phyloP scores from a whole-genome alignment of 2,797 vertebrate genomes.

The Phrynocephalus vlangalii region DNA sequence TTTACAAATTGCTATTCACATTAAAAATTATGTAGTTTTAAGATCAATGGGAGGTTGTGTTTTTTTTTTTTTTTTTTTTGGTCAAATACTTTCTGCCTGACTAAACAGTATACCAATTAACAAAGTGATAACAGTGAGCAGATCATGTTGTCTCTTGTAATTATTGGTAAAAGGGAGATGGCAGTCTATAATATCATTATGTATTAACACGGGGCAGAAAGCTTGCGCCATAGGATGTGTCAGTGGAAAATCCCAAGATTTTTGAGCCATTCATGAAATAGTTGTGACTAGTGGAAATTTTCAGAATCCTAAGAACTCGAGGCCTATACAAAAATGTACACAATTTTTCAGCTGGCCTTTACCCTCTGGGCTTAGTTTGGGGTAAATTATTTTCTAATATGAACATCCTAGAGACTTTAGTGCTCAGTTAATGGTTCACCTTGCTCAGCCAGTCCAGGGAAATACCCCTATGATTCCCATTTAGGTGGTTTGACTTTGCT shows the following conservation, averaged over 20 bases:
- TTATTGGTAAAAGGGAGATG: constrained; percentile 17
- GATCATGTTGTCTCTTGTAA: neutral
- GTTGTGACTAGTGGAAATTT: constrained; percentile 40
- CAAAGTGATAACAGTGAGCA: constrained; percentile 3
- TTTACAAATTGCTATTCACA: neutral
- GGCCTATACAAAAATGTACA: constrained; percentile 40
- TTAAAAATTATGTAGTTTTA: constrained; percentile 3
- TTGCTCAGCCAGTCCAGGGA: constrained; percentile 66
- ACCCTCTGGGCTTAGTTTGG: constrained; percentile 43
- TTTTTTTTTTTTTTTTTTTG: neutral
- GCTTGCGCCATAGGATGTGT: constrained; percentile 17
- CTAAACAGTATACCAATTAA: neutral
- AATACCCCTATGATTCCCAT: constrained; percentile 66
- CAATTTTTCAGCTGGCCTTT: constrained; percentile 22
- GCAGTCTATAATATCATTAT: constrained; percentile 10
- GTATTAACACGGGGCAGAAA: constrained; percentile 12
- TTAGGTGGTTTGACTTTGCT: constrained; percentile 73
- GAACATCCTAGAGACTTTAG: constrained; percentile 43
- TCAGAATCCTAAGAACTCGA: constrained; percentile 34
- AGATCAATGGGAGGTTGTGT: neutral
- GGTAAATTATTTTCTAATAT: constrained; percentile 57
- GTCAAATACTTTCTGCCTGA: constrained; percentile 15
- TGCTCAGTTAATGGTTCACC: constrained; percentile 67
- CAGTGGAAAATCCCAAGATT: constrained; percentile 18
- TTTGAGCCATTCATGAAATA: constrained; percentile 35